These are phyloP conservation scores for Sinocyclocheilus anophthalmus DNA, from an alignment of 2,113 vertebrate species.

Conservation along the genomic window DNA sequence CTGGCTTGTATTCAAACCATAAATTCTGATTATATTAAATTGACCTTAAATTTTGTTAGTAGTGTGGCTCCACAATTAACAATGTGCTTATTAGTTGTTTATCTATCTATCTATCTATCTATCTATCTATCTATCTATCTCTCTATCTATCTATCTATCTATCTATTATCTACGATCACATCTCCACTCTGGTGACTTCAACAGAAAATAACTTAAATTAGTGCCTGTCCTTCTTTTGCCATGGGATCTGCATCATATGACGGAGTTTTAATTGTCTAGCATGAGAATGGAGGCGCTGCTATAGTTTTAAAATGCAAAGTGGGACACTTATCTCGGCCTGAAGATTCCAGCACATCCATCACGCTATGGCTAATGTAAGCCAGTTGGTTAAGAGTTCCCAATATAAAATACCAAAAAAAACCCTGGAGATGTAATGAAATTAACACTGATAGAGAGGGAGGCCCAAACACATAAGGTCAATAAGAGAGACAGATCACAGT, in stretches of 20 bases:
- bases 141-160: too few species aligned
- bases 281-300: slow-evolving; percentile 82
- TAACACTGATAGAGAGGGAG: slow-evolving; percentile 82
- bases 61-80: too few species aligned
- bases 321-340: slow-evolving; percentile 84
- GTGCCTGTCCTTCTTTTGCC: neutral
- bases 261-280: slow-evolving; percentile 77
- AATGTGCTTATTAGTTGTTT: neutral
- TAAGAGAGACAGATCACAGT: slow-evolving; percentile 72
- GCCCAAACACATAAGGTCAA: slow-evolving; percentile 80
- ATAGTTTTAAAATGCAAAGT: slow-evolving; percentile 89
- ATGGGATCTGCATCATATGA: slow-evolving; percentile 43
- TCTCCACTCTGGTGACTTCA: neutral
- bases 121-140: too few species aligned
- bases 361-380: slow-evolving; percentile 82
- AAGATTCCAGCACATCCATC: slow-evolving; percentile 84
- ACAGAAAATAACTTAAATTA: neutral
- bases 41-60: too few species aligned
- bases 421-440: slow-evolving; percentile 85
- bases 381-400: slow-evolving; percentile 85
- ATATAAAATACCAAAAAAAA: too few species aligned
- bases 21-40: too few species aligned
- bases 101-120: neutral
- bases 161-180: neutral
- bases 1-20: too few species aligned